Conservation (phyloP, 1,140 invertebrate genomes). For the Lethrus apterus region DNA sequence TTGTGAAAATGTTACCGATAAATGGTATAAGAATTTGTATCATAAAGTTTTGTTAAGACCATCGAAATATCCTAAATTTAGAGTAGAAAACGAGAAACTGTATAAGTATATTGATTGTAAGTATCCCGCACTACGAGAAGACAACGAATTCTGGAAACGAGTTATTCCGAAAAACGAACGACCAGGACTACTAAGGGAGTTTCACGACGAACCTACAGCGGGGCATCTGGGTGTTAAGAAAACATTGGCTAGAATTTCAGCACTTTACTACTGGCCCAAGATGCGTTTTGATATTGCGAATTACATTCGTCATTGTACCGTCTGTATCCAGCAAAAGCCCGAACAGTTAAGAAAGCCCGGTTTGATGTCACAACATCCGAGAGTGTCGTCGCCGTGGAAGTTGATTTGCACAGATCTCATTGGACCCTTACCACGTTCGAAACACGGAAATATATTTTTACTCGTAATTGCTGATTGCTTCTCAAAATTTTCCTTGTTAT, state of each 20-base stretch:
- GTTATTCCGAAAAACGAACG: no score
- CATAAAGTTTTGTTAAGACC: background rate
- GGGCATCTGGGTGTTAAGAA: no score
- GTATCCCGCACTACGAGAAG: no score
- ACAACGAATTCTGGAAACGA: background rate
- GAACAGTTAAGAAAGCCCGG: constrained; percentile 18
- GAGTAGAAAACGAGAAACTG: no score
- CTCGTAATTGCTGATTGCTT: no score
- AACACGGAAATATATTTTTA: constrained; percentile 24
- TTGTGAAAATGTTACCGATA: constrained; percentile 14
- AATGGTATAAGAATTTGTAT: background rate
- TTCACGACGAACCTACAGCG: no score
- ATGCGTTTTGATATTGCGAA: constrained; percentile 19
- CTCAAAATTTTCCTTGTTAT: no score
- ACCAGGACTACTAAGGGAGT: no score
- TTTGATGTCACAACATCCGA: no score
- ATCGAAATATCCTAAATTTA: no score
- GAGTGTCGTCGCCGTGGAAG: constrained; percentile 24
- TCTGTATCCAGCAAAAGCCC: constrained; percentile 22
- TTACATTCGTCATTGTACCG: constrained; percentile 22
- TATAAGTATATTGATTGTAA: background rate
- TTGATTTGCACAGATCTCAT: constrained; percentile 27
- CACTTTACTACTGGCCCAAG: constrained; percentile 24
- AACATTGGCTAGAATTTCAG: no score
- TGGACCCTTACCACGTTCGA: constrained; percentile 31